Evolutionary conservation across 1,140 invertebrate species (phyloP).

Genomic region (Oncopodura yosiiana): DNA sequence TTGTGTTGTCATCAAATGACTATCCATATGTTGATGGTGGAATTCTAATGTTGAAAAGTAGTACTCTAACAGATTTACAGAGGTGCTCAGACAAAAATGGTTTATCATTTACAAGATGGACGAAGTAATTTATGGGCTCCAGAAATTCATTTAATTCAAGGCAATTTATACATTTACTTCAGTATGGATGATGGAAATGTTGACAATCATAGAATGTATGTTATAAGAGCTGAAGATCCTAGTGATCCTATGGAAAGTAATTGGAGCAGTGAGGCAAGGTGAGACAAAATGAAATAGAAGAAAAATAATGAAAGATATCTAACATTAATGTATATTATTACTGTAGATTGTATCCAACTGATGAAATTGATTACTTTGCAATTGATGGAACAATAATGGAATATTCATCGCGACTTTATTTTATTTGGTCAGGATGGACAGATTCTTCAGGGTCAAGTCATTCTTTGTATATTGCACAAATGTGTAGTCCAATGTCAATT

Average conservation of each 20-base stretch:
- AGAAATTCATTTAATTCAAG: conserved; percentile 20
- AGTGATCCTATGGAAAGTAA: conserved; percentile 19
- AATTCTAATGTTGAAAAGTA: conserved; percentile 21
- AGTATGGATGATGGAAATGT: conserved; percentile 13
- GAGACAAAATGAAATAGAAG: too few relatives aligned
- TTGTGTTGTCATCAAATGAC: too few relatives aligned
- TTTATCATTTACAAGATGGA: conserved; percentile 10
- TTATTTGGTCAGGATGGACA: conserved; percentile 14
- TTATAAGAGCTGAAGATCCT: conserved; percentile 21
- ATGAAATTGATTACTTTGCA: conserved; percentile 9
- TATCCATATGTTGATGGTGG: conserved; percentile 15
- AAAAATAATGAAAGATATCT: too few relatives aligned
- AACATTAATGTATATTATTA: background rate
- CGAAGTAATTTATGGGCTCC: conserved; percentile 20
- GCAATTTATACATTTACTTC: conserved; percentile 30
- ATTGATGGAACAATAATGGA: conserved; percentile 20
- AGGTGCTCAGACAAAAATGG: background rate
- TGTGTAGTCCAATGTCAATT: conserved; percentile 5
- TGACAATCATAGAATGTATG: conserved; percentile 24
- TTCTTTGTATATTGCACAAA: conserved; percentile 14
- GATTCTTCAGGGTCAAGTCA: background rate
- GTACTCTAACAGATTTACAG: conserved; percentile 20
- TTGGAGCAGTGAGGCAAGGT: conserved; percentile 14
- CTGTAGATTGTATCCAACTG: conserved; percentile 15
- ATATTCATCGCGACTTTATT: conserved; percentile 1